Conservation (phyloP, 2,888 invertebrate species). For the Horisme vitalbata region DNA sequence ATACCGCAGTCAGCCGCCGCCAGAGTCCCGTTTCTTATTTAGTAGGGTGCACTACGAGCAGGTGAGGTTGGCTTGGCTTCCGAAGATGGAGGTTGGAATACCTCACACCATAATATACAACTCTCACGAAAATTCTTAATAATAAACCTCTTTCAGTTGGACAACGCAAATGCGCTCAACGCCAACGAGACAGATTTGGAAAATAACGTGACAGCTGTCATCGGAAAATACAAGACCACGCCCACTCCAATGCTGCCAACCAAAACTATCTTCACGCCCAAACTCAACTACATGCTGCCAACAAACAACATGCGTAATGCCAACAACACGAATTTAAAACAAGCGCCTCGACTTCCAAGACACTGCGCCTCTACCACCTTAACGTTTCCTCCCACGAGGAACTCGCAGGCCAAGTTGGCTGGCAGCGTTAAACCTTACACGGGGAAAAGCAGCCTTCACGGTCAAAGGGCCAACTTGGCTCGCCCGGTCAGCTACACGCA, state of each 20-base stretch:
- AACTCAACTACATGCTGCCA: slow-evolving; percentile 75
- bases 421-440: slow-evolving; percentile 62
- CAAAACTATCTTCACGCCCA: slow-evolving; percentile 68
- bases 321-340: slow-evolving; percentile 68
- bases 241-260: slow-evolving; percentile 71
- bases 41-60: no score
- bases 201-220: slow-evolving; percentile 73
- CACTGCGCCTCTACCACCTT: slow-evolving; percentile 72
- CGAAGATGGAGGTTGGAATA: no score
- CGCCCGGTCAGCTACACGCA: slow-evolving; percentile 66
- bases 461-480: slow-evolving; percentile 73
- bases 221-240: slow-evolving; percentile 74
- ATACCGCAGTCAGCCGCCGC: no score
- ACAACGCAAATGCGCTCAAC: slow-evolving; percentile 65
- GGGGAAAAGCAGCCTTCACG: slow-evolving; percentile 69
- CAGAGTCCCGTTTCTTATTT: no score
- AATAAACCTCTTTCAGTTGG: slow-evolving; percentile 54
- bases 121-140: no score
- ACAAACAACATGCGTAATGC: slow-evolving; percentile 73
- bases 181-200: slow-evolving; percentile 72
- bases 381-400: slow-evolving; percentile 75
- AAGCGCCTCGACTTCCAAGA: slow-evolving; percentile 58
- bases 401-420: slow-evolving; percentile 59
- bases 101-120: no score
- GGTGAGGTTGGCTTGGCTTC: no score